Evolutionary conservation across 2,888 invertebrate species (phyloP), one percentile per base, ranked within the genome.

Genomic region (Apantesis nais): DNA sequence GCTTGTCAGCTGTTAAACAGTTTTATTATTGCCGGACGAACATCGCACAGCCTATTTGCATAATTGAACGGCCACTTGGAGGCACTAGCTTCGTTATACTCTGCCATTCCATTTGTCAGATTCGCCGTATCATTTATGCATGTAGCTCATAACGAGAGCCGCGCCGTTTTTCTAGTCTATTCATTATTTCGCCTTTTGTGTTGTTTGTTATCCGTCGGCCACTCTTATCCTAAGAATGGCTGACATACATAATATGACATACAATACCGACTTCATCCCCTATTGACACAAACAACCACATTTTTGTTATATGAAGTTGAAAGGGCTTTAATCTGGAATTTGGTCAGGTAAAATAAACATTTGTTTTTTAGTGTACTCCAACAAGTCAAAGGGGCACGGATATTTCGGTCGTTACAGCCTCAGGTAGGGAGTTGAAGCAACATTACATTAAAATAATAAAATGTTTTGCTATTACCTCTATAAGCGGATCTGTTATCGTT

Each of bases 11-110:
- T 94, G 94, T 93, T 94, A 93, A 94, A 94, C 93, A 94, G 93
- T 94, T 94, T 92, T 93, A 93, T 94, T 94, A 94, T 94, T 92
- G 92, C 90, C 85, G 91, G 92, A 91, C 91, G 90, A 90, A 90
- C 92, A 92, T 91, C 87, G 92, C 87, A 79, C 90, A 89, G 91
- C 89, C 92, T 92, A 95, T 95, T 95, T 95, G 94, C 95, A 95
- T 95, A 95, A 95, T 95, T 95, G 95, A 95, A 95, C 93, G 93
- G 91, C 91, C 93, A 94, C 94, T 94, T 93, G 90, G 92, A 93
- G 89, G 88, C 91, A 92, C 93, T 92, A 92, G 89, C 94, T 93
- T 95, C 95, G 95, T 95, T 95, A 95, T 93, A 93, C 90, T 94
- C 89, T 91, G 92, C 93, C 95, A 91, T 90, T 88, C 93, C 95